Conservation (phyloP, 1,140 invertebrate species). For the Orchesella cincta region DNA sequence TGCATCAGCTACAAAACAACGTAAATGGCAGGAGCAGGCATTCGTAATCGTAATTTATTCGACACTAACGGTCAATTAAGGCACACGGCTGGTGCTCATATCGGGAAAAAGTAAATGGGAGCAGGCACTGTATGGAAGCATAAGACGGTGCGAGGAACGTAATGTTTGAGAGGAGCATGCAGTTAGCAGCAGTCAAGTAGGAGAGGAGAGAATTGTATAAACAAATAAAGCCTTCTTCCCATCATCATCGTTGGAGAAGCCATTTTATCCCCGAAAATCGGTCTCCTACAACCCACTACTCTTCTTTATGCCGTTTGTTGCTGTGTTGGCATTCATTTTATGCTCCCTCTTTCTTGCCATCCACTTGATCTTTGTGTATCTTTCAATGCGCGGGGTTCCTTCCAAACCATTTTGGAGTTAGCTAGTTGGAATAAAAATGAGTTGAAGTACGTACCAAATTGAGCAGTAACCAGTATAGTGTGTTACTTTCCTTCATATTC, state of each 20-base stretch:
- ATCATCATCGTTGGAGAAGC: constrained; percentile 13
- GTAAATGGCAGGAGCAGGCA: constrained; percentile 18
- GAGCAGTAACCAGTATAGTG: no score
- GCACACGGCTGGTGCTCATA: constrained; percentile 43
- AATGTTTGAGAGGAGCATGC: no score
- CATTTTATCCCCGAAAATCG: constrained; percentile 12
- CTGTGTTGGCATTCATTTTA: no score
- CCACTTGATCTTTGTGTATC: no score
- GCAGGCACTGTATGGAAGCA: no score
- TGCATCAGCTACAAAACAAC: background rate
- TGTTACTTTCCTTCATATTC: no score
- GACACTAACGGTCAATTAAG: constrained; percentile 50
- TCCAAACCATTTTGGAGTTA: background rate
- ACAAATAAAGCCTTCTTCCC: background rate
- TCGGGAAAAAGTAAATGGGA: constrained; percentile 25
- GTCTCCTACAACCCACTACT: constrained; percentile 6
- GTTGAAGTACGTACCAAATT: no score
- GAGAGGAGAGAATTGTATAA: background rate
- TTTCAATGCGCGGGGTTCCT: background rate
- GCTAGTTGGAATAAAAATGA: background rate
- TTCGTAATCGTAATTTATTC: constrained; percentile 50
- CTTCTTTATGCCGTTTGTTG: background rate
- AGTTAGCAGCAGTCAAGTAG: no score
- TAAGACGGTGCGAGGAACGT: no score
- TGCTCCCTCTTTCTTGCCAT: no score